Conservation (phyloP, 2,888 invertebrate genomes). For the Germaria angustata region DNA sequence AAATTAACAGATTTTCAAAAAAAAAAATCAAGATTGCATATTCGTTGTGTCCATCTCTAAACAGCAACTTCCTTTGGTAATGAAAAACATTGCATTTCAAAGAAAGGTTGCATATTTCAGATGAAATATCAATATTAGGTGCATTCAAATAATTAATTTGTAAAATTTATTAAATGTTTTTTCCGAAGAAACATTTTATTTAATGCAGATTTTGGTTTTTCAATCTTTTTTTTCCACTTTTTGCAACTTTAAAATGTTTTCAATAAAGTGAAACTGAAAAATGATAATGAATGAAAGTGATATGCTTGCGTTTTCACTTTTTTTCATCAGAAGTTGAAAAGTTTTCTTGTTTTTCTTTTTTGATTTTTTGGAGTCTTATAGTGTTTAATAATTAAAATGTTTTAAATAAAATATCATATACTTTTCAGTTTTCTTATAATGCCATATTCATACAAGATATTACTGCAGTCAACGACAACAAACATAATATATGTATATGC, state of each 20-base stretch:
- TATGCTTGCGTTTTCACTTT: constrained; percentile 25
- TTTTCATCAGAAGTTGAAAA: background rate
- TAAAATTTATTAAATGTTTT: too few species aligned
- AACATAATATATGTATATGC: background rate
- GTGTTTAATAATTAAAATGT: constrained; percentile 43
- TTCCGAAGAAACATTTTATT: too few species aligned
- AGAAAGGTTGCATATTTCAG: too few species aligned
- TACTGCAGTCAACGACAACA: background rate
- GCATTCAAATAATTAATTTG: too few species aligned
- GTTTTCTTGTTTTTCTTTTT: background rate
- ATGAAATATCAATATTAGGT: too few species aligned
- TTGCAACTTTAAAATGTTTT: background rate
- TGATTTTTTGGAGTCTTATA: constrained; percentile 12
- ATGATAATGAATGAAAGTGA: constrained; percentile 29
- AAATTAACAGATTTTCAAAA: too few species aligned
- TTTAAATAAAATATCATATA: constrained; percentile 22
- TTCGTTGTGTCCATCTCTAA: too few species aligned
- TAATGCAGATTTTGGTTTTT: background rate
- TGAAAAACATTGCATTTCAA: too few species aligned
- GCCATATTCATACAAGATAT: constrained; percentile 2
- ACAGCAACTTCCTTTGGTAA: too few species aligned
- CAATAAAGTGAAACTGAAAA: background rate
- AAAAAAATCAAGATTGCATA: too few species aligned
- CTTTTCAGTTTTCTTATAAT: background rate
- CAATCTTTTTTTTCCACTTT: background rate